A percentile compares a stretch with the other conserved stretches of the same genome.
These are phyloP conservation scores for Neogobius melanostomus DNA, from an alignment of 2,113 vertebrate genomes.

Conservation along the genomic window DNA sequence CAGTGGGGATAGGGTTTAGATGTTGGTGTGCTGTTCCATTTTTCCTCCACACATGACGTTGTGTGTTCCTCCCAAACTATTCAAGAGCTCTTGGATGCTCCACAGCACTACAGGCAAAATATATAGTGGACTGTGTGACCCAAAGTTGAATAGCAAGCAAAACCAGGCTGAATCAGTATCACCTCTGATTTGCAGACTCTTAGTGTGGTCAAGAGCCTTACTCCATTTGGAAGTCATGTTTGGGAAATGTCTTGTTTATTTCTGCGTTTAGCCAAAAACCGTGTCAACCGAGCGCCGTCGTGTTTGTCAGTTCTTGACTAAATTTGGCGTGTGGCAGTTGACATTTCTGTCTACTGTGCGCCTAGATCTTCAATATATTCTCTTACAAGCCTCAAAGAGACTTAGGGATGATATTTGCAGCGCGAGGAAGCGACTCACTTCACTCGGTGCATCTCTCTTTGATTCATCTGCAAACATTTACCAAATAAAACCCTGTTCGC, in stretches of 20 bases:
- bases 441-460: constrained; percentile 21
- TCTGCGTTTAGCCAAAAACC: not conserved
- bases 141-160: too few species aligned
- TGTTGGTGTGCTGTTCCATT: too few species aligned
- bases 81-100: too few species aligned
- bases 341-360: not conserved
- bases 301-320: not conserved
- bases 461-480: constrained; percentile 40
- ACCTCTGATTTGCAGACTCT: constrained; percentile 30
- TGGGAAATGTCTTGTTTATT: constrained; percentile 53
- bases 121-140: too few species aligned
- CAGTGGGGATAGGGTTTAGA: too few species aligned
- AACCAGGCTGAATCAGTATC: constrained; percentile 13
- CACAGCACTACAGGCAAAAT: too few species aligned
- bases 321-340: not conserved
- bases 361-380: constrained; percentile 1
- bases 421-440: not conserved
- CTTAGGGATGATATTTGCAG: constrained; percentile 1
- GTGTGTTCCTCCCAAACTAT: too few species aligned
- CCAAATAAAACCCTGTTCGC: constrained; percentile 16
- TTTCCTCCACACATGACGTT: too few species aligned
- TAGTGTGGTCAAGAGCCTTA: not conserved
- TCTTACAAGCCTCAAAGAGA: constrained; percentile 3
- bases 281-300: not conserved
- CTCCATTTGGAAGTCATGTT: constrained; percentile 6